phyloP scores from a whole-genome alignment of 2,797 vertebrate species.

The Ctenosaura bakeri region DNA sequence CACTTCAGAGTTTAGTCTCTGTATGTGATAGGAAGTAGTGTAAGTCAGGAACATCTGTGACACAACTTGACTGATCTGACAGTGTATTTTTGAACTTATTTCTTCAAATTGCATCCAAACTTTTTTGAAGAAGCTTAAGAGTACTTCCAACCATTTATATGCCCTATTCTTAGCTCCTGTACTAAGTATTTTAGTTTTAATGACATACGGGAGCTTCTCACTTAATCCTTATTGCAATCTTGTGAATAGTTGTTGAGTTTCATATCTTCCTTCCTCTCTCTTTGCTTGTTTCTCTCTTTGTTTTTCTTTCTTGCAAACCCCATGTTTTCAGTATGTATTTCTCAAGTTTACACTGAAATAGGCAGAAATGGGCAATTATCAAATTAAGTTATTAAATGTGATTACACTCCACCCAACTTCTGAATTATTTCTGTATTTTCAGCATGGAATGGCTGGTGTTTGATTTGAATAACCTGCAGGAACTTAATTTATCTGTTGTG shows the following conservation, averaged over 20 bases:
- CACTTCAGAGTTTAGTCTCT: background rate
- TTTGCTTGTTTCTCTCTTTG: background rate
- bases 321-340: background rate
- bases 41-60: background rate
- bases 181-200: background rate
- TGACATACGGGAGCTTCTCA: background rate
- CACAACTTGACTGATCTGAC: background rate
- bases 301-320: background rate
- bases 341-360: background rate
- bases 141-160: too few species aligned
- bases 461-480: conserved; percentile 14
- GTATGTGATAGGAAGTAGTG: background rate
- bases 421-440: conserved; percentile 17
- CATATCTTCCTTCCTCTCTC: background rate
- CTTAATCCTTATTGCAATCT: background rate
- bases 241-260: background rate
- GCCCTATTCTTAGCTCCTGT: background rate
- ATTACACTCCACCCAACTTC: background rate
- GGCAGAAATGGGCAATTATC: background rate
- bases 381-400: background rate
- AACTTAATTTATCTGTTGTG: conserved; percentile 31
- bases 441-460: background rate
- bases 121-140: background rate
- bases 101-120: background rate
- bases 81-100: background rate